Evolutionary conservation across 1,140 invertebrate species (phyloP).

Genomic region (Hylaeus volcanicus): DNA sequence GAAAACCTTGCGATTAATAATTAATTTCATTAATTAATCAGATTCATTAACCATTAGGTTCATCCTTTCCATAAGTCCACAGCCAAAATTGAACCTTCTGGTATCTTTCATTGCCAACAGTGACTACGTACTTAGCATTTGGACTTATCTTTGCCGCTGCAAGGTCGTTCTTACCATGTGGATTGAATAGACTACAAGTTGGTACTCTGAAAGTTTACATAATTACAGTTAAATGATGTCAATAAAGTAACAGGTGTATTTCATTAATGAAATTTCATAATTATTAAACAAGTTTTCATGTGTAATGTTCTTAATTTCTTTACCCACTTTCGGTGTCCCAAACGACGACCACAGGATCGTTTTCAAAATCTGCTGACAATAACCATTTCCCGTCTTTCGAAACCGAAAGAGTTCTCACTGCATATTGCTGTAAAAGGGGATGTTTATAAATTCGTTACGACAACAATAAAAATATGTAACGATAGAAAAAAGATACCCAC

Average conservation of each 20-base stretch:
- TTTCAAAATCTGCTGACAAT: constrained; percentile 80
- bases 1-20: too few relatives aligned
- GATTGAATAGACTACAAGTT: constrained; percentile 80
- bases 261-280: too few relatives aligned
- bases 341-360: constrained; percentile 81
- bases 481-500: constrained; percentile 72
- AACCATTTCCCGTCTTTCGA: constrained; percentile 80
- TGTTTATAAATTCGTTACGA: constrained; percentile 7
- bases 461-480: background rate
- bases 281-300: background rate
- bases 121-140: constrained; percentile 82
- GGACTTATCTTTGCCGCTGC: constrained; percentile 79
- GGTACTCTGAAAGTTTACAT: constrained; percentile 64
- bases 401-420: constrained; percentile 74
- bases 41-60: constrained; percentile 78
- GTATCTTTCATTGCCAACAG: constrained; percentile 77
- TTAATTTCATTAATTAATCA: background rate
- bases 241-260: too few relatives aligned
- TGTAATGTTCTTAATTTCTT: background rate
- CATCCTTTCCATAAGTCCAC: constrained; percentile 80
- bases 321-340: constrained; percentile 80
- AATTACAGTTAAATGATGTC: too few relatives aligned
- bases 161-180: constrained; percentile 74
- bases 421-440: constrained; percentile 74
- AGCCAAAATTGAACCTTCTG: constrained; percentile 81